A percentile compares a stretch with the other conserved stretches of the same genome.
Conservation (phyloP, 2,113 vertebrate species). For the Toxostoma redivivum region DNA sequence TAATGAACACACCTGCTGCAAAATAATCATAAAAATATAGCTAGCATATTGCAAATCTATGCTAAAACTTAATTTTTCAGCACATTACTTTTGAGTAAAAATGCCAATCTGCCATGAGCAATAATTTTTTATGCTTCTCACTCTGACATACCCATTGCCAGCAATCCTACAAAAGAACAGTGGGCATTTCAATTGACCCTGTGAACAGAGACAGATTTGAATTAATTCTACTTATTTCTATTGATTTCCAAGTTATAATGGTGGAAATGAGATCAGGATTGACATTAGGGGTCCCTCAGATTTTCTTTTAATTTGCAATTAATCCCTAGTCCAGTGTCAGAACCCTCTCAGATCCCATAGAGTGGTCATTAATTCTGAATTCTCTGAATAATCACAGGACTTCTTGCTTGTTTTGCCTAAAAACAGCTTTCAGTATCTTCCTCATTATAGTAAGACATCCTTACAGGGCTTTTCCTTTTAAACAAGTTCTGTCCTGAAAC, state of each 20-base stretch:
- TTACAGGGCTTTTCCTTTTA: slow-evolving; percentile 47
- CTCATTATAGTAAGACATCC: slow-evolving; percentile 29
- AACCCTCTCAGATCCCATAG: not conserved
- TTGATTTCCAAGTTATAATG: not conserved
- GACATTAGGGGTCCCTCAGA: not conserved
- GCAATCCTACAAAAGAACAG: not conserved
- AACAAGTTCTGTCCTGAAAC: slow-evolving; percentile 72
- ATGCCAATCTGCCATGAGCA: not conserved
- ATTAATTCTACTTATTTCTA: not conserved
- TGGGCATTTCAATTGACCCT: not conserved
- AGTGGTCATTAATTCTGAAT: not conserved
- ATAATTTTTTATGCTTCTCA: not conserved
- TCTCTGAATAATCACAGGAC: not conserved
- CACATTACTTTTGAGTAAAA: not conserved
- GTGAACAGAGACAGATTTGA: not conserved
- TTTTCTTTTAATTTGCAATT: not conserved
- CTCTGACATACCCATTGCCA: not conserved
- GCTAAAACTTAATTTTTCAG: not conserved
- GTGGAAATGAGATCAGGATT: not conserved
- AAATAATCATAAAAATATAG: not conserved
- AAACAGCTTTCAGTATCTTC: slow-evolving; percentile 31
- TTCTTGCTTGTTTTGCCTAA: slow-evolving; percentile 3
- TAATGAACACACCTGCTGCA: not conserved
- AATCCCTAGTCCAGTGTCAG: not conserved
- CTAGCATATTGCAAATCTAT: not conserved